Evolutionary conservation across 1,140 invertebrate species (phyloP).

Genomic region (Frieseomelitta varia): DNA sequence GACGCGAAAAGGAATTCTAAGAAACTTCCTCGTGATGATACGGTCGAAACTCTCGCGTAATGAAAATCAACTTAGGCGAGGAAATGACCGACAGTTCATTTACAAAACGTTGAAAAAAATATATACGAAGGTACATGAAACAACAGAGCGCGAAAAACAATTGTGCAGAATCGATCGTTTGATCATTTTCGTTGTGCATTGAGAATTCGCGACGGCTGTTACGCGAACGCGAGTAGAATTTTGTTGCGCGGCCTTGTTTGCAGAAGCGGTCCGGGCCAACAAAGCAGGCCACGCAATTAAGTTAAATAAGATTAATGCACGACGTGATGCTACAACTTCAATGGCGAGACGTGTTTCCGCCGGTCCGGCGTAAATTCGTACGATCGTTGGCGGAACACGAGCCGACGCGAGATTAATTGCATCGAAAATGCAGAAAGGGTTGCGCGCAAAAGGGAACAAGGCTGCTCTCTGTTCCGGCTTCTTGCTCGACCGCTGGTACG

Average conservation of each 20-base stretch:
- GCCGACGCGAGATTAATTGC: constrained; percentile 52
- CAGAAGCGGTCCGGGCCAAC: constrained; percentile 10
- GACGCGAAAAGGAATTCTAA: too few species aligned
- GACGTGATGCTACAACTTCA: constrained; percentile 41
- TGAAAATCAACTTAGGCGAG: too few species aligned
- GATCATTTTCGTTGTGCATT: background rate
- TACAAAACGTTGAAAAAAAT: too few species aligned
- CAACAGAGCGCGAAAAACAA: background rate
- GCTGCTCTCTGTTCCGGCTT: background rate
- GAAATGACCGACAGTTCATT: too few species aligned
- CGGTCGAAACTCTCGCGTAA: too few species aligned
- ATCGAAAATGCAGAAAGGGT: constrained; percentile 31
- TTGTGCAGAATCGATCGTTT: background rate
- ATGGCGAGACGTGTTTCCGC: constrained; percentile 21
- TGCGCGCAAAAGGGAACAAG: constrained; percentile 28
- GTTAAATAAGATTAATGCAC: constrained; percentile 54
- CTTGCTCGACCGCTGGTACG: background rate
- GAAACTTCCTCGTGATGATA: too few species aligned
- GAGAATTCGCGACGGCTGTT: background rate
- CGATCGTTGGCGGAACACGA: constrained; percentile 6
- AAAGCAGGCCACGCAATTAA: constrained; percentile 47
- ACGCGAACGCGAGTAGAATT: constrained; percentile 5
- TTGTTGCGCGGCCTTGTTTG: constrained; percentile 14
- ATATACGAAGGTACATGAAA: too few species aligned
- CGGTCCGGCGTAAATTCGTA: constrained; percentile 34